Conservation (phyloP, 2,797 vertebrate species). For the Champsocephalus esox region DNA sequence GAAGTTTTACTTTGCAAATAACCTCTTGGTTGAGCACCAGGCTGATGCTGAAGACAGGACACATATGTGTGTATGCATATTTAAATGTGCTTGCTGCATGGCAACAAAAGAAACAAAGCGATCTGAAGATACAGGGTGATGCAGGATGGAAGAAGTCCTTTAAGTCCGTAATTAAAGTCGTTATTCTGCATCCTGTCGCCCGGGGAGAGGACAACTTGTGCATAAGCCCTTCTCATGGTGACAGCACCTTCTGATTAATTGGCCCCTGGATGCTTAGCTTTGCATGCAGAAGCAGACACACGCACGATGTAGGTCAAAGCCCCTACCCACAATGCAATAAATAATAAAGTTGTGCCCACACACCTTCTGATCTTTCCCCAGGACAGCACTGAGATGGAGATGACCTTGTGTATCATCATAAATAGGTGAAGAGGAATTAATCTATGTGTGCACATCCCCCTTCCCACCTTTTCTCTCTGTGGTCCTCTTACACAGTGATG, state of each 20-base stretch:
- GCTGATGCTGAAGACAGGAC: background rate
- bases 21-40: background rate
- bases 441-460: background rate
- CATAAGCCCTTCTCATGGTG: conserved; percentile 52
- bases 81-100: conserved; percentile 8
- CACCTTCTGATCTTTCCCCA: conserved; percentile 50
- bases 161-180: conserved; percentile 60
- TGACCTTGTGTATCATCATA: conserved; percentile 47
- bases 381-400: conserved; percentile 22
- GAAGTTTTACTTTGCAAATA: conserved; percentile 23
- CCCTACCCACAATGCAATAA: conserved; percentile 43
- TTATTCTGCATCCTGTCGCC: conserved; percentile 48
- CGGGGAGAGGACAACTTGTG: conserved; percentile 44
- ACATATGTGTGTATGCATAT: background rate
- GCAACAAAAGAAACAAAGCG: conserved; percentile 19
- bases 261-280: conserved; percentile 57
- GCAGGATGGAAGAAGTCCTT: conserved; percentile 18
- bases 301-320: conserved; percentile 37
- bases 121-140: conserved; percentile 1
- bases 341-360: conserved; percentile 59
- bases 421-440: conserved; percentile 35
- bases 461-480: background rate
- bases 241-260: conserved; percentile 68
- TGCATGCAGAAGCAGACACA: conserved; percentile 33
- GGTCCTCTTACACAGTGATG: background rate